phyloP scores from a whole-genome alignment of 2,113 vertebrate genomes.

The Lynx canadensis region DNA sequence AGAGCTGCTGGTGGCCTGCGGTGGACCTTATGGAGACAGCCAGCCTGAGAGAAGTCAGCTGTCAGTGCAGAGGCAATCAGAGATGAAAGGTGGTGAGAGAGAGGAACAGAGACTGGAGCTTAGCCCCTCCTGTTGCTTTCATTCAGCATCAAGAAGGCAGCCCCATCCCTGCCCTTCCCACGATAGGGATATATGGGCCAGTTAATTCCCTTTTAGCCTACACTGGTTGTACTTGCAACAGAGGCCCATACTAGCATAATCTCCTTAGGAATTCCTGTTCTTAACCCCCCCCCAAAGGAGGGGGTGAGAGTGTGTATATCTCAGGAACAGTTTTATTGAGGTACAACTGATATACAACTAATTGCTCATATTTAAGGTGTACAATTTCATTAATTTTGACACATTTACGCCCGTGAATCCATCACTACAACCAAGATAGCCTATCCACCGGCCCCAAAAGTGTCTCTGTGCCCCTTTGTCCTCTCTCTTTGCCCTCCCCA shows the following conservation, averaged over 20 bases:
- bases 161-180: background rate
- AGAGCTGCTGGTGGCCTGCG: background rate
- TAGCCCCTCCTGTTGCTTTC: background rate
- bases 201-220: background rate
- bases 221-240: background rate
- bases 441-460: background rate
- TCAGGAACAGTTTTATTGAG: background rate
- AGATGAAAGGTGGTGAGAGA: background rate
- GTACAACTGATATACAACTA: background rate
- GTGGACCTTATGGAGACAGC: background rate
- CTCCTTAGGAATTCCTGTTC: background rate
- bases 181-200: background rate
- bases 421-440: background rate
- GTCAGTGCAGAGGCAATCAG: background rate
- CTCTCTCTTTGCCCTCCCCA: background rate
- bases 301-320: background rate
- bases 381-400: background rate
- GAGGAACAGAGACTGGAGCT: background rate
- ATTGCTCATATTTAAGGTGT: background rate
- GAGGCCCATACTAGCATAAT: background rate
- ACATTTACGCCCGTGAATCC: background rate
- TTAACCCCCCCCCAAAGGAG: background rate
- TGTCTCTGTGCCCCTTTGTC: background rate
- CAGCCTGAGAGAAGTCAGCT: background rate
- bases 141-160: background rate